Evolutionary conservation across 2,113 vertebrate species (phyloP), one percentile per base, ranked within the genome.

Genomic region (Gobius niger): DNA sequence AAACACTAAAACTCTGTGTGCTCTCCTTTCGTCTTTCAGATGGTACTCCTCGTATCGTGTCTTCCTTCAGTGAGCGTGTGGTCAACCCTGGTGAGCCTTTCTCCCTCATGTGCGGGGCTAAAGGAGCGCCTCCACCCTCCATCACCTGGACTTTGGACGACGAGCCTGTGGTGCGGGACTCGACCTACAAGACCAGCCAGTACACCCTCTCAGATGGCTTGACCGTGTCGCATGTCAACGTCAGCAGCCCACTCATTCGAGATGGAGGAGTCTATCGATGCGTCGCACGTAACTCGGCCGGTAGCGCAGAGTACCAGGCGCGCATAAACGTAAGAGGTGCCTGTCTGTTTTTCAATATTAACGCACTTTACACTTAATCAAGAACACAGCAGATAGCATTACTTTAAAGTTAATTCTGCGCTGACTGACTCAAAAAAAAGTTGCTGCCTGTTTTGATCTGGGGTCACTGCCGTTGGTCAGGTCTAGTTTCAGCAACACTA

Each of bases 281-380:
- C 93, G 92, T 94, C 15, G 98, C 98, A 84, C 95, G 96, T 93
- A 99, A 99, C 95, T 97, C 96, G 90, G 98, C 98, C 93, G 98
- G 98, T 93, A 96, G 96, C 94, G 97, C 96, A 93, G 97, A 99
- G 94, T 99, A 99, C 93, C 98, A 99, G 96, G 97, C 97, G 95
- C 97, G 97, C 97, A 99, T 99, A 99, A 99, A 99, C 97, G 98
- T 99, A 99, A 99, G 98, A 99, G 98, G 98, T 99, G 98, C 98
- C 97, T 99, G 97, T 99, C 97, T 97, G 97, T 95, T 96, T 98
- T 98, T 99, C 96, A 98, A 98, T 98, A 94, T 90, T 88, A 89
- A 84, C 73, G 88, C 90, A 90, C 90, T 82, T 86, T 83, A 91
- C 90, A 91, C 90, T 82, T 79, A 64, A 87, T 78, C 76, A 85